Percentiles rank a stretch among this genome's conserved stretches.
These are phyloP conservation scores for Hypsopygia costalis DNA, from an alignment of 2,888 invertebrate species.

Conservation along the genomic window DNA sequence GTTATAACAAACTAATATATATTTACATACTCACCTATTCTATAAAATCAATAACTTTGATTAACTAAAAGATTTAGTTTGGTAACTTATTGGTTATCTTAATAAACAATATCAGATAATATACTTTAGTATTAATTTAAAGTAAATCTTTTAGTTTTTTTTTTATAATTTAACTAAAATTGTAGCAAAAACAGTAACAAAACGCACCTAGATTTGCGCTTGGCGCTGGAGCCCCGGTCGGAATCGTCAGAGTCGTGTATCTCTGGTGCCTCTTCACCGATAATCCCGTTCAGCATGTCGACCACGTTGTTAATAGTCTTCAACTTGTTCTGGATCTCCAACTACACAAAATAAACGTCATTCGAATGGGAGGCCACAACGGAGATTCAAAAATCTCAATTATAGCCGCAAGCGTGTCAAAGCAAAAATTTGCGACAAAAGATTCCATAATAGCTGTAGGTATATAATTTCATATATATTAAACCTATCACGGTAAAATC, in stretches of 20 bases:
- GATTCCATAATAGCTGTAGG: slow-evolving; percentile 20
- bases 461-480: neutral
- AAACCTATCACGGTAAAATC: slow-evolving; percentile 19
- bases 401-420: slow-evolving; percentile 23
- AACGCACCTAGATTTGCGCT: slow-evolving; percentile 69
- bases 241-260: slow-evolving; percentile 41
- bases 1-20: slow-evolving; percentile 25
- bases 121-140: neutral
- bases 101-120: neutral
- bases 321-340: slow-evolving; percentile 88
- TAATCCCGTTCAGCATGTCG: slow-evolving; percentile 92
- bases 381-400: slow-evolving; percentile 13
- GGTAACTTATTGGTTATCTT: neutral
- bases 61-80: slow-evolving; percentile 1
- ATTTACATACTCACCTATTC: slow-evolving; percentile 18
- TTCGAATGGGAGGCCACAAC: slow-evolving; percentile 20
- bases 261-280: slow-evolving; percentile 84
- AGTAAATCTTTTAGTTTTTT: slow-evolving; percentile 4
- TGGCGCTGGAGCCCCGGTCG: slow-evolving; percentile 44
- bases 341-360: slow-evolving; percentile 64
- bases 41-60: slow-evolving; percentile 13
- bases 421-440: slow-evolving; percentile 20
- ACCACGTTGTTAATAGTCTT: slow-evolving; percentile 93
- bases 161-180: neutral
- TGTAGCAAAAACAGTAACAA: neutral